These are phyloP conservation scores for Margaritifera margaritifera DNA, from an alignment of 2,888 invertebrate genomes.

Conservation along the genomic window DNA sequence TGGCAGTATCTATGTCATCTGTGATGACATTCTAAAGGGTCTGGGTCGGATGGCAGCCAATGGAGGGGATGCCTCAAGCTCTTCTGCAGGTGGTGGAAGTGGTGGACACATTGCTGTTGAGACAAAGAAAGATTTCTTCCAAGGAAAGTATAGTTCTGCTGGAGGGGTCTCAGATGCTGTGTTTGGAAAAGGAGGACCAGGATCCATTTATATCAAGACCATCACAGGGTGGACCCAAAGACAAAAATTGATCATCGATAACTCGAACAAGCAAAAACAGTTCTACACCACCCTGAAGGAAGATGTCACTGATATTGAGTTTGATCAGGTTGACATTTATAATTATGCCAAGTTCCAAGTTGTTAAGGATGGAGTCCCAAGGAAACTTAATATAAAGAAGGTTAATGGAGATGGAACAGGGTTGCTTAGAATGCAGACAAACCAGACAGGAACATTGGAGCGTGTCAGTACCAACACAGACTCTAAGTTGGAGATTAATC, in stretches of 20 bases:
- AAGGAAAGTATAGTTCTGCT: conserved; percentile 39
- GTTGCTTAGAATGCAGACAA: conserved; percentile 45
- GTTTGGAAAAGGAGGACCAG: conserved; percentile 54
- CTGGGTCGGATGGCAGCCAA: conserved; percentile 45
- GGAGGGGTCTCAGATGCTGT: conserved; percentile 45
- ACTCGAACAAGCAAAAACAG: conserved; percentile 49
- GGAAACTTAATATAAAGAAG: conserved; percentile 47
- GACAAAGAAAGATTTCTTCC: conserved; percentile 34
- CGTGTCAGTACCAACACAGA: conserved; percentile 27
- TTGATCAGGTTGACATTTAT: conserved; percentile 46
- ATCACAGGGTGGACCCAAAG: conserved; percentile 16
- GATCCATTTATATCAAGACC: conserved; percentile 47
- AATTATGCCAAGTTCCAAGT: conserved; percentile 57
- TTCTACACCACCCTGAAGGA: conserved; percentile 54
- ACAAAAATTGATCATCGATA: conserved; percentile 53
- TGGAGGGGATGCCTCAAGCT: conserved; percentile 44
- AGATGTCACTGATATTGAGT: conserved; percentile 26
- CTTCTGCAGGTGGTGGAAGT: conserved; percentile 51
- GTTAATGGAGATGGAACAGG: conserved; percentile 59
- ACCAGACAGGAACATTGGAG: conserved; percentile 55
- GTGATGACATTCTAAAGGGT: conserved; percentile 41
- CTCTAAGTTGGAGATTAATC: conserved; percentile 55
- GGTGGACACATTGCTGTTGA: conserved; percentile 54
- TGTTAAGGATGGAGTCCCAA: conserved; percentile 33
- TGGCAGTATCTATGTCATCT: conserved; percentile 51